Evolutionary conservation across 2,888 invertebrate genomes (phyloP), one percentile per base, ranked within the genome.

Genomic region (Ethmia dodecea): DNA sequence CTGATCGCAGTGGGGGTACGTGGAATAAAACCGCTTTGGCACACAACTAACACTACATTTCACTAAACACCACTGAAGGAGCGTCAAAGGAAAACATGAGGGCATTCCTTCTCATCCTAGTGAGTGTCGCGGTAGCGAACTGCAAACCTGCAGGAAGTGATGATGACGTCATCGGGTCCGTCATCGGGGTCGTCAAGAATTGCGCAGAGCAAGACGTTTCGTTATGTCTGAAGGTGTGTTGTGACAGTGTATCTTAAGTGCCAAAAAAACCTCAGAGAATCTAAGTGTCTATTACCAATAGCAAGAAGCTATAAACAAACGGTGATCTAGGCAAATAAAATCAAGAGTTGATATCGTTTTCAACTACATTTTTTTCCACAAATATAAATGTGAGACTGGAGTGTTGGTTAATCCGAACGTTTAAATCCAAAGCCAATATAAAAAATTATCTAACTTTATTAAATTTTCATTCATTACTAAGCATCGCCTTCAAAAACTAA

Each of bases 201-300:
- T 93, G 93, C 72, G 90, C 90, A 32, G 89, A 90, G 43, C 89
- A 89, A 58, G 90, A 92, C 52, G 80, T 92, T 65, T 84, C 90
- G 43, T 81, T 92, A 74, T 93, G 93, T 63, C 74, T 93, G 48
- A 93, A 93, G 90, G 93, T 93, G 88, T 88, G 84, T 75, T 58
- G 70, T 66, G 63, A 53, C 31, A 47, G 60, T 67, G 63, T 16
- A 37, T 24, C 1, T 16, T 26, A 28, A 13, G 32, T 32, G 12
- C 15, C n/a, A n/a, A n/a, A n/a, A n/a, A n/a, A n/a, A n/a, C n/a
- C n/a, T n/a, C n/a, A n/a, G n/a, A n/a, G n/a, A n/a, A n/a, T n/a
- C n/a, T n/a, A n/a, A n/a, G n/a, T n/a, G n/a, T n/a, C n/a, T n/a
- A n/a, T n/a, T n/a, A n/a, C n/a, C n/a, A n/a, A n/a, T n/a, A n/a